Conservation (phyloP, 2,888 invertebrate species). For the Rhamphomyia laevipes region DNA sequence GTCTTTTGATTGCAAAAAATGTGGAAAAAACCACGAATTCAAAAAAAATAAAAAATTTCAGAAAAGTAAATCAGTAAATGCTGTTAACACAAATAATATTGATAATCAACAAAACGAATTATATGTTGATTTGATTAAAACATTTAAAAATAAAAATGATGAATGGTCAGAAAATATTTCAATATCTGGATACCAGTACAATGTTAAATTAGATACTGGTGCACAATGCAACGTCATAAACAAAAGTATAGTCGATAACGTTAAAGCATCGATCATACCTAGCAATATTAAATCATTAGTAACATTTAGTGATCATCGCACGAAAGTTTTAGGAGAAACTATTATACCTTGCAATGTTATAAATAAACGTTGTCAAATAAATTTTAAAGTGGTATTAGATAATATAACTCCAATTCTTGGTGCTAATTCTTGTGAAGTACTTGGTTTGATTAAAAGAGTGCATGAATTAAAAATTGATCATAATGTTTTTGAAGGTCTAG, state of each 20-base stretch:
- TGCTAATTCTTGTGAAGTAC: not conserved
- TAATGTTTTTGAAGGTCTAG: not conserved
- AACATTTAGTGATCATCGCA: not conserved
- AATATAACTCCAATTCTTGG: too few relatives aligned
- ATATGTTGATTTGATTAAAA: too few relatives aligned
- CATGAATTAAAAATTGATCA: not conserved
- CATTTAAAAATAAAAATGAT: too few relatives aligned
- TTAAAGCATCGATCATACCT: not conserved
- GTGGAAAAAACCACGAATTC: not conserved
- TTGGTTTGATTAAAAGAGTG: not conserved
- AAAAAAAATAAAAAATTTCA: too few relatives aligned
- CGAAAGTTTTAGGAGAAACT: not conserved
- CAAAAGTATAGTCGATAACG: not conserved
- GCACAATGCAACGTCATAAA: slow-evolving; percentile 1
- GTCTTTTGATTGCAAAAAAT: not conserved
- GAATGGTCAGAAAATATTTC: not conserved
- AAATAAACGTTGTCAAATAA: not conserved
- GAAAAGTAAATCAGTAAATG: too few relatives aligned
- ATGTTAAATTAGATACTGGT: not conserved
- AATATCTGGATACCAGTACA: not conserved
- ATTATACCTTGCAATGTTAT: not conserved
- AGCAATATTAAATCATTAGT: too few relatives aligned
- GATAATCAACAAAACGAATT: too few relatives aligned
- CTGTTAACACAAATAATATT: too few relatives aligned
- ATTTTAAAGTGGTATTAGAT: not conserved